Evolutionary conservation across 1,140 invertebrate genomes (phyloP).

Genomic region (Battus philenor): DNA sequence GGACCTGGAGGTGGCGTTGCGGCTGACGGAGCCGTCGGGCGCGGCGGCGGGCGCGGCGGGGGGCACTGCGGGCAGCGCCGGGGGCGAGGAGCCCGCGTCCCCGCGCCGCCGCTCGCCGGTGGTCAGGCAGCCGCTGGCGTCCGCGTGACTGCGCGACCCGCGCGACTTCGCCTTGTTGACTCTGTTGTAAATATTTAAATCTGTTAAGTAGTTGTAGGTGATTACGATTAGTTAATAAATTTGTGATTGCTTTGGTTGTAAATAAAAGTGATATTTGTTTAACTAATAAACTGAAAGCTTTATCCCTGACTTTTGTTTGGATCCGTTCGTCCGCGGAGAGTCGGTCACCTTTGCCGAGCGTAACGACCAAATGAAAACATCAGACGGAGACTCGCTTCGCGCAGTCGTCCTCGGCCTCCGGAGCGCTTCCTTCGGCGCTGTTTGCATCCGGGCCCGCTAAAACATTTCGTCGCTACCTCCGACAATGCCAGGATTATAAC

Average conservation of each 20-base stretch:
- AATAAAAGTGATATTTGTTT: conserved; percentile 76
- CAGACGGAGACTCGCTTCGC: too few species aligned
- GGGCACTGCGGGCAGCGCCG: conserved; percentile 44
- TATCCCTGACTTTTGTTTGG: too few species aligned
- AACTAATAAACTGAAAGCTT: conserved; percentile 71
- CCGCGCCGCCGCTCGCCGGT: conserved; percentile 51
- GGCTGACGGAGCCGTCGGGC: conserved; percentile 69
- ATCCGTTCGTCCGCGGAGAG: too few species aligned
- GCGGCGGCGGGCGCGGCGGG: conserved; percentile 15
- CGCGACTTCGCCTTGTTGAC: conserved; percentile 48
- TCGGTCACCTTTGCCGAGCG: too few species aligned
- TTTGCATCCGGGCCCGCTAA: too few species aligned
- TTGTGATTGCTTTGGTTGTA: conserved; percentile 74
- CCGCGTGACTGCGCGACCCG: conserved; percentile 42
- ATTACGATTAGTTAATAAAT: conserved; percentile 70
- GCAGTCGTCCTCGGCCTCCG: too few species aligned
- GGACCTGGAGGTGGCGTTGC: conserved; percentile 87
- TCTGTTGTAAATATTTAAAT: conserved; percentile 72
- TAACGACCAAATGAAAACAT: too few species aligned
- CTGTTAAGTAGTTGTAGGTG: conserved; percentile 74
- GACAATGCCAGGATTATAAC: too few species aligned
- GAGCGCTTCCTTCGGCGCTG: too few species aligned
- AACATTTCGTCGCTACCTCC: too few species aligned
- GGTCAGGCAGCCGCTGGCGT: conserved; percentile 59
- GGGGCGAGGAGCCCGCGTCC: conserved; percentile 43